A percentile compares a stretch with the other conserved stretches of the same genome.
These are phyloP conservation scores for Pogonocherus hispidulus DNA, from an alignment of 2,888 invertebrate genomes.

Conservation along the genomic window DNA sequence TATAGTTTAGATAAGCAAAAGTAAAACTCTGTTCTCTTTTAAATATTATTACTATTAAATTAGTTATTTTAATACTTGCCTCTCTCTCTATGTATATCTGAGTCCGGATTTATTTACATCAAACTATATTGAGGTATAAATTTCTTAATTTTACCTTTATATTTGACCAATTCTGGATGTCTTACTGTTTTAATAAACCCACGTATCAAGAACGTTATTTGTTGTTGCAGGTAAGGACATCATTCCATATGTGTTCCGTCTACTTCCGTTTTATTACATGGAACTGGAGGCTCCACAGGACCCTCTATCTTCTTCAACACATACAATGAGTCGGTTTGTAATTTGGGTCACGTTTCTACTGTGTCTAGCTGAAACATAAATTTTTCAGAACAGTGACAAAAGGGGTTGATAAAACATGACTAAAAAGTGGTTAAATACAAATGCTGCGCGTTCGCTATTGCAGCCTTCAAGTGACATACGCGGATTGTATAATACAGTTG, in stretches of 20 bases:
- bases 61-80: no score
- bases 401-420: conserved; percentile 38
- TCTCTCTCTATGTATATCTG: no score
- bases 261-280: conserved; percentile 2
- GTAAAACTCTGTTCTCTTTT: no score
- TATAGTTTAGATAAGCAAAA: no score
- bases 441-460: background rate
- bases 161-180: no score
- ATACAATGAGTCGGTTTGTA: conserved; percentile 32
- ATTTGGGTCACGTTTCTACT: conserved; percentile 46
- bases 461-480: background rate
- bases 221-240: conserved; percentile 17
- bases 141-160: no score
- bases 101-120: no score
- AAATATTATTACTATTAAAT: no score
- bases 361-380: conserved; percentile 41
- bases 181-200: no score
- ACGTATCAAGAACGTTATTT: background rate
- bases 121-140: no score
- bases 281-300: background rate
- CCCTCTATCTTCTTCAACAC: background rate
- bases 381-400: conserved; percentile 34
- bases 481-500: background rate
- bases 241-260: background rate
- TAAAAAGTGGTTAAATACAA: conserved; percentile 10